Base-by-base conservation (phyloP, 2,888 invertebrate species). In the Eudasyphora cyanicolor region DNA sequence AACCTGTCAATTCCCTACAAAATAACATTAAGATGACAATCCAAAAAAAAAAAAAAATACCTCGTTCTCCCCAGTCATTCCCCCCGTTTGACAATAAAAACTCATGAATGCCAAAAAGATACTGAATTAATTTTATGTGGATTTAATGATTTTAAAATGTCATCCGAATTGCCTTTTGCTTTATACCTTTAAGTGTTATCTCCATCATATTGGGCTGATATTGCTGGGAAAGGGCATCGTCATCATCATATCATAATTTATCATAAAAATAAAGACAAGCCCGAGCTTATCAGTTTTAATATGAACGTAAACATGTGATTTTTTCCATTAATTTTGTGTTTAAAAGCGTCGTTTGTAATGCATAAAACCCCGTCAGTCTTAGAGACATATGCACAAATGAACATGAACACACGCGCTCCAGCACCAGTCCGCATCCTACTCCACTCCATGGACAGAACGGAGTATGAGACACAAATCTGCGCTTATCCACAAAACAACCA, bases 231-330 rank as follows among this genome's bases (percentile, higher is more conserved):
- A n/a, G 21, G 8, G 35, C 35, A 29, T n/a, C n/a, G n/a, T 76
- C 29, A 76, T 77, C 49, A 38, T 38, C 21, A 57, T 74, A 67
- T 73, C 49, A 77, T 62, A 70, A 77, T 82, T 77, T 51, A 77
- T 82, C 82, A 82, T 62, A 38, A 62, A 60, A 69, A 64, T n/a
- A 14, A 51, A 19, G 57, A 71, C 35, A 71, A 32, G 62, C 21
- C 24, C 14, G 49, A 62, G 74, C 77, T 70, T 75, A 64, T 82
- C 75, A 75, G 54, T 75, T 75, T 82, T 78, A 75, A 71, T 82
- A 51, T 19, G 19, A 64, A 64, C 64, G 35, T 64, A 64, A 51
- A 64, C 64, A 35, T 78, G 78, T 64, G 35, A 75, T 70, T 82
- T 78, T 77, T 78, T 51, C 27, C 77, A 74, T 77, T 82, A 69